Percentiles rank a stretch among this genome's conserved stretches.
Conservation (phyloP, 2,888 invertebrate genomes). For the Diaphora mendica region DNA sequence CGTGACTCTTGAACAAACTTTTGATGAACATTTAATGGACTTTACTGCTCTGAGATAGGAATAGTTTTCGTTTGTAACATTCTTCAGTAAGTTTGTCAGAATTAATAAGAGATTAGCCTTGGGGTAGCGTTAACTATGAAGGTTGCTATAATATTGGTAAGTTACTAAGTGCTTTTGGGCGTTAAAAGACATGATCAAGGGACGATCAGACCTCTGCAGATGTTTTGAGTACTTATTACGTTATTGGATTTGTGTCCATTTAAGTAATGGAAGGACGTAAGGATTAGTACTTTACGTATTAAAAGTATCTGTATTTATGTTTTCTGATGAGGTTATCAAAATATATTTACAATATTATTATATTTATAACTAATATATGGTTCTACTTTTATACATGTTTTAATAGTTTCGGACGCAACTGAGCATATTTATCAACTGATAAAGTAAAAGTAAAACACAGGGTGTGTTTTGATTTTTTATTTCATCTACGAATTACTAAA, state of each 20-base stretch:
- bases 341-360: not conserved
- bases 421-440: too few species aligned
- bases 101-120: slow-evolving; percentile 59
- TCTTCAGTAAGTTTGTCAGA: slow-evolving; percentile 34
- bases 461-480: too few species aligned
- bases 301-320: not conserved
- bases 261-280: not conserved
- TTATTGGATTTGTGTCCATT: slow-evolving; percentile 28
- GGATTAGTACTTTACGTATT: not conserved
- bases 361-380: not conserved
- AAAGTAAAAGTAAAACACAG: too few species aligned
- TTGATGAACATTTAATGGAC: not conserved
- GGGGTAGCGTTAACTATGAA: slow-evolving; percentile 50
- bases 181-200: slow-evolving; percentile 54
- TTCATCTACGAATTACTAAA: too few species aligned
- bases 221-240: slow-evolving; percentile 33
- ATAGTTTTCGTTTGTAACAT: slow-evolving; percentile 12
- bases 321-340: not conserved
- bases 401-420: not conserved
- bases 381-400: not conserved
- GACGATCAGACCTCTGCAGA: slow-evolving; percentile 47
- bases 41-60: slow-evolving; percentile 3
- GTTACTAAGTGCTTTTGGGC: slow-evolving; percentile 55
- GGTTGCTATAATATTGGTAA: slow-evolving; percentile 56
- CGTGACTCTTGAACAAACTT: slow-evolving; percentile 45